Evolutionary conservation across 2,797 vertebrate genomes (phyloP).

Genomic region (Emydoidea blandingii): DNA sequence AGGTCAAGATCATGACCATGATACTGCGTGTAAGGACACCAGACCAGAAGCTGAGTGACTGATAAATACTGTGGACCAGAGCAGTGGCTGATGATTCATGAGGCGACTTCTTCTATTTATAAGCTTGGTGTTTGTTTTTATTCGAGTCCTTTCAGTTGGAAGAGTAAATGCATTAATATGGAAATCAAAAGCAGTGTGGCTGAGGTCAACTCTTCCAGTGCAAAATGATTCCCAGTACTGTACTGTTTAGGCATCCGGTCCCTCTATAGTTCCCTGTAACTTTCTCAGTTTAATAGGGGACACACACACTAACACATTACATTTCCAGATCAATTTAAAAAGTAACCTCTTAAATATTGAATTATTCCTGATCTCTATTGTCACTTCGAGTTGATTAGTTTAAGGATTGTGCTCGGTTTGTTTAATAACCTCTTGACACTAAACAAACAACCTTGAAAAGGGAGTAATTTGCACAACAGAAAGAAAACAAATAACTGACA

Average conservation of each 20-base stretch:
- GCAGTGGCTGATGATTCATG: not conserved
- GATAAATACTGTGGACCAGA: not conserved
- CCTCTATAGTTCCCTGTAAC: conserved; percentile 14
- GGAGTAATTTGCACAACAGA: conserved; percentile 82
- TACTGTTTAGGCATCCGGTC: not conserved
- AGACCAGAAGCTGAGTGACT: not conserved
- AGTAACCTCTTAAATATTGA: conserved; percentile 80
- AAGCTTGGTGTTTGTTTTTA: not conserved
- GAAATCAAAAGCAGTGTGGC: not conserved
- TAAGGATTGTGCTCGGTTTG: conserved; percentile 80
- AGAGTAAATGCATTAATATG: not conserved
- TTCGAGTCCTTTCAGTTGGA: not conserved
- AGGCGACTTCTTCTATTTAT: not conserved
- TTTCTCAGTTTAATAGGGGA: conserved; percentile 27
- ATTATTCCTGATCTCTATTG: conserved; percentile 69
- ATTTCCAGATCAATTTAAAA: conserved; percentile 71
- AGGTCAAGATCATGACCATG: rapidly evolving
- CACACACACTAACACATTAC: conserved; percentile 35
- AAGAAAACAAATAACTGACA: conserved; percentile 82
- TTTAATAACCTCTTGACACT: conserved; percentile 83
- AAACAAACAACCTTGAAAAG: conserved; percentile 82
- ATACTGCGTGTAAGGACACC: rapidly evolving
- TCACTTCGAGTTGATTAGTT: conserved; percentile 77
- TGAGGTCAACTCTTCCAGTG: not conserved
- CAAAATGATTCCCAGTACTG: rapidly evolving